Evolutionary conservation across 2,888 invertebrate genomes (phyloP), one percentile per base, ranked within the genome.

Genomic region (Lycocerus yunnanus): DNA sequence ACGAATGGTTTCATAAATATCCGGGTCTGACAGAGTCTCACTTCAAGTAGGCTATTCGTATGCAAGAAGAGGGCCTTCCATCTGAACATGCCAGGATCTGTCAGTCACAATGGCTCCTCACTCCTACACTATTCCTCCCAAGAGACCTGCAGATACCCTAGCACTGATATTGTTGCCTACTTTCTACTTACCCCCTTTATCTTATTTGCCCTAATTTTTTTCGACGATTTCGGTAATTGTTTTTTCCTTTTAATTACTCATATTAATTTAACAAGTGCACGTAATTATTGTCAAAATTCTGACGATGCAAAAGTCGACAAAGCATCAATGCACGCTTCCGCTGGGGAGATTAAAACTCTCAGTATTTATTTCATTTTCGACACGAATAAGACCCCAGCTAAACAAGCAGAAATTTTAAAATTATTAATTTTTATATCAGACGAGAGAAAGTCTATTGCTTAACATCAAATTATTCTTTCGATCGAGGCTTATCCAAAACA

Each of bases 81-180:
- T 87, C 87, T 86, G 84, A 85, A 84, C 86, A 85, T 84, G 86
- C 85, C 86, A 84, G 85, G 87, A 86, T 86, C 87, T 86, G 87
- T 87, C 87, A 87, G 85, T 87, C 87, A 86, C 84, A 86, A 86
- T 85, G 85, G 85, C 86, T 84, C 83, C 84, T 82, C 79, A 81
- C 81, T 81, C 81, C 78, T 78, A 79, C 81, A 81, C 80, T 83
- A 85, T 84, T 83, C 82, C 81, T 83, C 84, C 83, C 84, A 76
- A 73, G 84, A 82, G 84, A 82, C 82, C 78, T 80, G 78, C 82
- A 80, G 82, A 81, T 81, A 80, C 78, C 78, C 61, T 43, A 78
- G 77, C 78, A 79, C 80, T 81, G 81, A 81, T 81, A 81, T 70
- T 75, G 72, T 72, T 75, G 72, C 69, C 69, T 75, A 72, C 75